phyloP scores from a whole-genome alignment of 2,888 invertebrate species.

The Thymelicus acteon region DNA sequence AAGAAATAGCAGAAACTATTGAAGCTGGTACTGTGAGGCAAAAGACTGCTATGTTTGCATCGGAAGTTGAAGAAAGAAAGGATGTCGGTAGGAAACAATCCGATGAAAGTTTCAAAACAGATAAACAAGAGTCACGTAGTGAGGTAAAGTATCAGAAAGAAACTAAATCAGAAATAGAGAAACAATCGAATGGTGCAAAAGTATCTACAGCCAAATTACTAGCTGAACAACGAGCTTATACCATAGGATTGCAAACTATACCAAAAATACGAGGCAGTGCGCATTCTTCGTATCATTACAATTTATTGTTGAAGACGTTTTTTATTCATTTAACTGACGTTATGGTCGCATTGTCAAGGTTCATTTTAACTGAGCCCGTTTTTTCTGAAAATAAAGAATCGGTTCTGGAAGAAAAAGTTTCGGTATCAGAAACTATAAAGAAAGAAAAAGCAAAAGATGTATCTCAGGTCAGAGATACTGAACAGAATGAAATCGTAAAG shows the following conservation, averaged over 20 bases:
- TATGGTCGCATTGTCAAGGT: conserved; percentile 75
- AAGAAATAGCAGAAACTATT: conserved; percentile 52
- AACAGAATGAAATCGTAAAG: conserved; percentile 31
- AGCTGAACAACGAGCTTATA: conserved; percentile 64
- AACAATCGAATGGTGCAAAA: conserved; percentile 26
- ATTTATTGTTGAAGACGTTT: conserved; percentile 72
- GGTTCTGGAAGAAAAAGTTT: conserved; percentile 12
- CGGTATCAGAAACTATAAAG: conserved; percentile 4
- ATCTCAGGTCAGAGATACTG: not conserved
- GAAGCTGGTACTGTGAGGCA: conserved; percentile 51
- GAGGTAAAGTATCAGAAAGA: conserved; percentile 15
- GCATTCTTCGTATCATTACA: conserved; percentile 65
- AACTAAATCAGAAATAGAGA: conserved; percentile 23
- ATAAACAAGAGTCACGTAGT: conserved; percentile 29
- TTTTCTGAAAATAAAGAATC: conserved; percentile 44
- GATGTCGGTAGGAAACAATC: conserved; percentile 26
- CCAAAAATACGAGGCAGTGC: conserved; percentile 65
- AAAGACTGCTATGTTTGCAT: conserved; percentile 48
- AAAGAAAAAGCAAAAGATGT: conserved; percentile 41
- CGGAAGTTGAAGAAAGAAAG: conserved; percentile 21
- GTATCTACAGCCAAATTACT: conserved; percentile 47
- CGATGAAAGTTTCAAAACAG: conserved; percentile 34
- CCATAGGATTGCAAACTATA: conserved; percentile 70
- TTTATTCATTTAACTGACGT: conserved; percentile 78
- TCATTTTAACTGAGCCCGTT: conserved; percentile 63